Base-by-base conservation (phyloP, 2,797 vertebrate genomes). In the Silurus aristotelis region DNA sequence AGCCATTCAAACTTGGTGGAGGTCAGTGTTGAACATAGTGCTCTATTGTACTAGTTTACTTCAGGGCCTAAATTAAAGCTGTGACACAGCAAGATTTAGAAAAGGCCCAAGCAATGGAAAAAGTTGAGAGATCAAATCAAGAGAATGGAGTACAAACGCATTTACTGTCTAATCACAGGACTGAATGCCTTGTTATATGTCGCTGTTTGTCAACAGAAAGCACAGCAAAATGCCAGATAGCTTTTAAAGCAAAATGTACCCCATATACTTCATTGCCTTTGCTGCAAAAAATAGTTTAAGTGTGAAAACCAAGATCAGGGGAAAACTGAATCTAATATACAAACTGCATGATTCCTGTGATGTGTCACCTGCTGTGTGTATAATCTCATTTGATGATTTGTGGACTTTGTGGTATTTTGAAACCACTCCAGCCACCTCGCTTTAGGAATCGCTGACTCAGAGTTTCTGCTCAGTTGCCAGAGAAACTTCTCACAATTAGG, bases 91-190 rank as follows among this genome's bases (percentile, higher is more conserved):
- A 92, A 91, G 84, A 90, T 92, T 83, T 52, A 71, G 13, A 38
- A 78, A 88, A 48, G 43, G 61, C n/a, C 89, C 80, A 83, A 84
- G 79, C 43, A 38, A 75, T n/a, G 83, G 93, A 93, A 81, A 77
- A 15, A 61, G 60, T 71, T 89, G 87, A 92, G 91, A 92, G 88
- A 12, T 91, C 87, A 94, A 93, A 92, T 90, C 92, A 90, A 92
- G 92, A 93, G 90, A 93, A 91, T 43, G 1, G 91, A 90, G 91
- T 93, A 90, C 92, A 94, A 95, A 95, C 95, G 93, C 94, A 95
- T 94, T 94, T 95, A 95, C 94, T 96, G 94, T 93, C 93, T 93
- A 93, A 94, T 95, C 93, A 95, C 94, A 95, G 93, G 94, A 94
- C 92, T 90, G 91, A 94, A 94, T 91, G 92, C 91, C 94, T 92